A percentile compares a stretch with the other conserved stretches of the same genome.
Evolutionary conservation across 1,140 invertebrate species (phyloP).

Genomic region (Gonioctena quinquepunctata): DNA sequence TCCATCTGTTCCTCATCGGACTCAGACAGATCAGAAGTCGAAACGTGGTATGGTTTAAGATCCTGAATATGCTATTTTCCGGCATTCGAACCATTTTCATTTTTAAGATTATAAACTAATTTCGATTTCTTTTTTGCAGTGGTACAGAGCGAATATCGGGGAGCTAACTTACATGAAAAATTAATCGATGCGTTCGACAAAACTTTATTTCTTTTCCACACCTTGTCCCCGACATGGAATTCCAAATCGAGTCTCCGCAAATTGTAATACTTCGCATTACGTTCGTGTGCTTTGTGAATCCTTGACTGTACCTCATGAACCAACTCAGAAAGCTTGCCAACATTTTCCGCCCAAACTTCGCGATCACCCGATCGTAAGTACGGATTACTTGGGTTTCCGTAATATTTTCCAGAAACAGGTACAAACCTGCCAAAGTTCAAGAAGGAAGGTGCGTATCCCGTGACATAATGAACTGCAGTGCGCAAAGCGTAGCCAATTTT

Average conservation of each 20-base stretch:
- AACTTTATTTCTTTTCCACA: constrained; percentile 29
- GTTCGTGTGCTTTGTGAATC: constrained; percentile 11
- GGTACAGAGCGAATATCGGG: constrained; percentile 26
- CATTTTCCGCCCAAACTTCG: too few relatives aligned
- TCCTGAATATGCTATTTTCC: constrained; percentile 7
- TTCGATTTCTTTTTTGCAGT: not conserved
- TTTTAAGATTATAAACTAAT: not conserved
- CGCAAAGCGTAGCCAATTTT: constrained; percentile 20
- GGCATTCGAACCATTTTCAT: not conserved
- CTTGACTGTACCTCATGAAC: constrained; percentile 18
- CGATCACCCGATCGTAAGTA: too few relatives aligned
- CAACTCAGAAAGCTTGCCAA: constrained; percentile 8
- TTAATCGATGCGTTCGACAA: constrained; percentile 23
- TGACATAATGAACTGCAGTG: constrained; percentile 22
- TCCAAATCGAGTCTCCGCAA: constrained; percentile 8
- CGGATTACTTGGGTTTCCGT: too few relatives aligned
- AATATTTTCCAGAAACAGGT: constrained; percentile 18
- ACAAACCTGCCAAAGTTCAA: constrained; percentile 16
- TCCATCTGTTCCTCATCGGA: too few relatives aligned
- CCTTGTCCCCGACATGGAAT: constrained; percentile 27
- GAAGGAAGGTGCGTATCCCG: constrained; percentile 1
- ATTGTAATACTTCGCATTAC: constrained; percentile 22
- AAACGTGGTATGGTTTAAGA: constrained; percentile 1
- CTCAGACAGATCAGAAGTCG: not conserved
- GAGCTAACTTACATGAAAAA: constrained; percentile 29